Percentiles rank a stretch among this genome's conserved stretches.
Conservation (phyloP, 1,140 invertebrate genomes). For the Rhyacophila brunnea region DNA sequence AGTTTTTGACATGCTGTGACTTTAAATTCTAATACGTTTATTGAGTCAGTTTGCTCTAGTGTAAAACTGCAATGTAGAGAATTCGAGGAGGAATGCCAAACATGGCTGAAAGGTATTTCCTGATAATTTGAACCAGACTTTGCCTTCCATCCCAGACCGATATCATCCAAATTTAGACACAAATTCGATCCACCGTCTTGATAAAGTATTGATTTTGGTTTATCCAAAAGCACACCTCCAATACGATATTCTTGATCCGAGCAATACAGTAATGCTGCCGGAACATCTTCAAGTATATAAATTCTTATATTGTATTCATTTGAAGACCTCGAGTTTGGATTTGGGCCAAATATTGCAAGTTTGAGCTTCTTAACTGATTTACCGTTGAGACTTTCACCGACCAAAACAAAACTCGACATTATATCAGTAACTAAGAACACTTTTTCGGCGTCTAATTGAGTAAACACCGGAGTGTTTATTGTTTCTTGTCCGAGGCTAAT, state of each 20-base stretch:
- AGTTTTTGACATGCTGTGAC: conserved; percentile 49
- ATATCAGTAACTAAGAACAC: conserved; percentile 88
- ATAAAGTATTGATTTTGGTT: conserved; percentile 82
- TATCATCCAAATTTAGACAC: conserved; percentile 61
- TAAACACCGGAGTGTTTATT: conserved; percentile 90
- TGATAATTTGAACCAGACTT: conserved; percentile 83
- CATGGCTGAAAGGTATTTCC: conserved; percentile 84
- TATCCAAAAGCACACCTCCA: conserved; percentile 82
- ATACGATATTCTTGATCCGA: conserved; percentile 74
- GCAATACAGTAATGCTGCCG: conserved; percentile 81
- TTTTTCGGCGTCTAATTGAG: conserved; percentile 83
- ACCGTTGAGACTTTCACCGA: conserved; percentile 73
- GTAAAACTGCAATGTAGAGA: conserved; percentile 84
- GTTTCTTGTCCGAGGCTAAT: conserved; percentile 91
- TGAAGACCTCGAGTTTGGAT: conserved; percentile 57
- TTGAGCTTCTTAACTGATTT: conserved; percentile 71
- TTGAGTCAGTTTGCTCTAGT: conserved; percentile 64
- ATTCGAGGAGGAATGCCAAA: conserved; percentile 80
- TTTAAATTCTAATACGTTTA: conserved; percentile 50
- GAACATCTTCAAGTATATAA: conserved; percentile 91
- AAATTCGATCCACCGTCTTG: conserved; percentile 86
- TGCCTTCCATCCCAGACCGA: conserved; percentile 74
- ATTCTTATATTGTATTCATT: conserved; percentile 76
- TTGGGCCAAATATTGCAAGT: conserved; percentile 77
- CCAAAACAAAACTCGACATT: conserved; percentile 81